Conservation (phyloP, 2,888 invertebrate genomes). For the Cryptus viduatorius region DNA sequence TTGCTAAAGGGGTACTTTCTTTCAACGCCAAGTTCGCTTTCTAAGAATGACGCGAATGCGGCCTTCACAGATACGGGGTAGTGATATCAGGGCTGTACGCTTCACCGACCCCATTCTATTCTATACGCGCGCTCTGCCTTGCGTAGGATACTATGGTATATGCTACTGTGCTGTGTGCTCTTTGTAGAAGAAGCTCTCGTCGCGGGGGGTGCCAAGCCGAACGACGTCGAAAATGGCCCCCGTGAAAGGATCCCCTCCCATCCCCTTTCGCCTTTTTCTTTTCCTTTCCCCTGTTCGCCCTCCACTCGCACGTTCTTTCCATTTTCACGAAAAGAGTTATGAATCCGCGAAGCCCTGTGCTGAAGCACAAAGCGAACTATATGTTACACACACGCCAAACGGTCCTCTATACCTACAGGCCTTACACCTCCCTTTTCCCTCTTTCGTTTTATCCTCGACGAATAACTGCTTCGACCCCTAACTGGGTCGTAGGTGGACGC, state of each 20-base stretch:
- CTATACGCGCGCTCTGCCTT: constrained; percentile 53
- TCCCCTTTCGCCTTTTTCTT: constrained; percentile 20
- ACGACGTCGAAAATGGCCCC: constrained; percentile 69
- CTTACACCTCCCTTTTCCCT: constrained; percentile 35
- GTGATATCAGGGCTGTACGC: constrained; percentile 79
- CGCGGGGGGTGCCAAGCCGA: constrained; percentile 64
- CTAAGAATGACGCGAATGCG: constrained; percentile 58
- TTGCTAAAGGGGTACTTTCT: constrained; percentile 44
- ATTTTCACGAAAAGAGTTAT: constrained; percentile 77
- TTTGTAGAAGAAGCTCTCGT: constrained; percentile 60
- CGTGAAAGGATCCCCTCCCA: constrained; percentile 71
- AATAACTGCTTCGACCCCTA: constrained; percentile 56
- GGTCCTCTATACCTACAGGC: neutral
- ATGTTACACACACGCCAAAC: constrained; percentile 22
- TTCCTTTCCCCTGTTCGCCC: neutral
- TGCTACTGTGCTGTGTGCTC: constrained; percentile 30
- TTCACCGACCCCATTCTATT: constrained; percentile 78
- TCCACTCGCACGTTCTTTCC: constrained; percentile 42
- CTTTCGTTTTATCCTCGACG: constrained; percentile 38
- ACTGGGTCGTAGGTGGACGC: constrained; percentile 62
- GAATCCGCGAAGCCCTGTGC: constrained; percentile 65
- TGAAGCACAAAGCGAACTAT: constrained; percentile 48
- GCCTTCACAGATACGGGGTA: constrained; percentile 74
- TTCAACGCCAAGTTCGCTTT: constrained; percentile 28
- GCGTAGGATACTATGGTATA: constrained; percentile 37